These are phyloP conservation scores for Kryptolebias marmoratus DNA, from an alignment of 2,113 vertebrate genomes.

Conservation along the genomic window DNA sequence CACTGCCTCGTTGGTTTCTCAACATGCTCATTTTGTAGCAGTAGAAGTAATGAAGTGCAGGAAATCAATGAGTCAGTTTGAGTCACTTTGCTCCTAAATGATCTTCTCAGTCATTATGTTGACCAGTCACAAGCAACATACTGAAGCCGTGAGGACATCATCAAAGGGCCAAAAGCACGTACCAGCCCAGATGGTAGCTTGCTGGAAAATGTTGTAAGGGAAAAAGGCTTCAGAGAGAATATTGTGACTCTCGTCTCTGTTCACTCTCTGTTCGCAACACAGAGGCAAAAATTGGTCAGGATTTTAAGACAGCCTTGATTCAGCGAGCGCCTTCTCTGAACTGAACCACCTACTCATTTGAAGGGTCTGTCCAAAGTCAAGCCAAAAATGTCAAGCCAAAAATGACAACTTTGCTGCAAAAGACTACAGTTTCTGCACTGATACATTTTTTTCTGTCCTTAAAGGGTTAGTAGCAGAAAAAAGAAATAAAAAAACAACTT, in stretches of 20 bases:
- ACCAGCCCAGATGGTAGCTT: not conserved
- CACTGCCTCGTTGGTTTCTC: constrained; percentile 1
- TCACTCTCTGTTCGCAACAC: constrained; percentile 1
- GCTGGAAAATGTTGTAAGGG: constrained; percentile 1
- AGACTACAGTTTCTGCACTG: not conserved
- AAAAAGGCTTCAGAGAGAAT: constrained; percentile 15
- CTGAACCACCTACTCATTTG: not conserved
- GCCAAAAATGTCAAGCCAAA: not conserved
- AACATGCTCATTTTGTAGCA: constrained; percentile 11
- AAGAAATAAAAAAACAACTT: no score
- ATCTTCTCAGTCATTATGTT: constrained; percentile 18
- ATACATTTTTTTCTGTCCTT: not conserved
- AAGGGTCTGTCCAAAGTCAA: not conserved
- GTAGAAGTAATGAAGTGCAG: constrained; percentile 28
- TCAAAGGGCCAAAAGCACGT: constrained; percentile 1
- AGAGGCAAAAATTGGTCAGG: not conserved
- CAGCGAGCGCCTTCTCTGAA: not conserved
- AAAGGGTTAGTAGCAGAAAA: not conserved
- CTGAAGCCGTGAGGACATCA: constrained; percentile 4
- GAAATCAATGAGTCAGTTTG: constrained; percentile 29
- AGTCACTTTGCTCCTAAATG: constrained; percentile 26
- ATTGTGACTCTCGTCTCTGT: not conserved
- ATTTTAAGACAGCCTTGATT: constrained; percentile 1
- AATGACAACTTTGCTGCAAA: not conserved
- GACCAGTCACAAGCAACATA: constrained; percentile 11